A percentile compares a stretch with the other conserved stretches of the same genome.
These are phyloP conservation scores for Mermis nigrescens DNA, from an alignment of 2,888 invertebrate species.

Conservation along the genomic window DNA sequence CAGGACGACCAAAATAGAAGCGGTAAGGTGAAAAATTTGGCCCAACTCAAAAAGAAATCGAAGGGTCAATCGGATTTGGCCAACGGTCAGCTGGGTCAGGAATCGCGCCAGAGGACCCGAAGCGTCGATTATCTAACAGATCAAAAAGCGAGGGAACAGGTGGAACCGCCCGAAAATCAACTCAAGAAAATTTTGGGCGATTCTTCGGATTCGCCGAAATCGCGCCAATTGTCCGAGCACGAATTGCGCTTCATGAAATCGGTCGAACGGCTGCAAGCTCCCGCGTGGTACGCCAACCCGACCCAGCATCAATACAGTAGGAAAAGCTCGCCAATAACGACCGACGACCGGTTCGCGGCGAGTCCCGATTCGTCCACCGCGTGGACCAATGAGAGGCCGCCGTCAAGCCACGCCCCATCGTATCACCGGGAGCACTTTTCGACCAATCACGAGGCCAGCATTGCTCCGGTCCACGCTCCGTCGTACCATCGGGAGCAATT, in stretches of 20 bases:
- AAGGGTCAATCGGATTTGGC: neutral
- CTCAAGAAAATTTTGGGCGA: constrained; percentile 27
- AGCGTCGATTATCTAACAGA: constrained; percentile 31
- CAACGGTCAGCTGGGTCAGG: neutral
- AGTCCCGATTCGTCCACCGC: constrained; percentile 6
- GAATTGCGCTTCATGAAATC: constrained; percentile 29
- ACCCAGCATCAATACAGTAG: neutral
- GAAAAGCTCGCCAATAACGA: constrained; percentile 12
- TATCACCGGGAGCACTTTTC: neutral
- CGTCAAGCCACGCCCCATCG: neutral
- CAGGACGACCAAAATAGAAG: constrained; percentile 1
- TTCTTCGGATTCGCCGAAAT: constrained; percentile 12
- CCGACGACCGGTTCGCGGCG: constrained; percentile 12
- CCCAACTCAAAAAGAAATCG: constrained; percentile 3
- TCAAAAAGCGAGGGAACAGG: constrained; percentile 27
- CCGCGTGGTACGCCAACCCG: constrained; percentile 25
- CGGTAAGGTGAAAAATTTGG: constrained; percentile 3
- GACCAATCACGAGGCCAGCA: neutral
- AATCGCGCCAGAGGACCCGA: constrained; percentile 20
- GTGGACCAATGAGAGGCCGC: neutral
- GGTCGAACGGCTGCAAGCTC: constrained; percentile 26
- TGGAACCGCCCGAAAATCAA: constrained; percentile 29
- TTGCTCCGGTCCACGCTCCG: neutral
- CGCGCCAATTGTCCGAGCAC: constrained; percentile 22
- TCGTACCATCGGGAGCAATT: neutral